Evolutionary conservation across 2,888 invertebrate species (phyloP).

Genomic region (Galerucella calmariensis): DNA sequence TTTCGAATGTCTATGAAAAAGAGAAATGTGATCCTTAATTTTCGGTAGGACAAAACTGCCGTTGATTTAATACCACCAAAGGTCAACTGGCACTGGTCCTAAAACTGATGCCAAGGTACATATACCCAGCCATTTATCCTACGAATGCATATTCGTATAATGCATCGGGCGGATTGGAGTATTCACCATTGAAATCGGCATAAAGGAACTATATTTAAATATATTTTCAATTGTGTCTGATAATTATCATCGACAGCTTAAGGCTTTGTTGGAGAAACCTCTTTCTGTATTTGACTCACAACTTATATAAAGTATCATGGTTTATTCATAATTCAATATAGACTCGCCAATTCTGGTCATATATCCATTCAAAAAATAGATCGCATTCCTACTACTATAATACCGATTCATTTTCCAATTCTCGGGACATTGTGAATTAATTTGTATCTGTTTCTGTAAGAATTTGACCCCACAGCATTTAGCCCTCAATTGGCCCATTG

Average conservation of each 20-base stretch:
- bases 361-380: no score
- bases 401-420: no score
- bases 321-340: no score
- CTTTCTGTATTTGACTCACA: no score
- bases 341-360: no score
- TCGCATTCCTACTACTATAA: no score
- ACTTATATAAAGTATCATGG: no score
- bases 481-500: no score
- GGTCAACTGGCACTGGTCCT: slow-evolving; percentile 63
- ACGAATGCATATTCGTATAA: slow-evolving; percentile 28
- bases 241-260: background rate
- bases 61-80: slow-evolving; percentile 57
- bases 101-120: slow-evolving; percentile 51
- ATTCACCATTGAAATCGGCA: slow-evolving; percentile 19
- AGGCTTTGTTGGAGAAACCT: no score
- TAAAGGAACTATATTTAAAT: background rate
- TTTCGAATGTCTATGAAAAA: slow-evolving; percentile 58
- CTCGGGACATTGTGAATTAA: no score
- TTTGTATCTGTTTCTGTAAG: no score
- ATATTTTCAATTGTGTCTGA: background rate
- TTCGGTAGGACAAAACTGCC: slow-evolving; percentile 60
- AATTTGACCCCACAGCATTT: no score
- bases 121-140: slow-evolving; percentile 46
- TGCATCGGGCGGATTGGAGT: slow-evolving; percentile 13
- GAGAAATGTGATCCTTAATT: slow-evolving; percentile 62